A percentile compares a stretch with the other conserved stretches of the same genome.
Conservation (phyloP, 92 coral and sea anemone genomes). For the Parazoanthus darwini region DNA sequence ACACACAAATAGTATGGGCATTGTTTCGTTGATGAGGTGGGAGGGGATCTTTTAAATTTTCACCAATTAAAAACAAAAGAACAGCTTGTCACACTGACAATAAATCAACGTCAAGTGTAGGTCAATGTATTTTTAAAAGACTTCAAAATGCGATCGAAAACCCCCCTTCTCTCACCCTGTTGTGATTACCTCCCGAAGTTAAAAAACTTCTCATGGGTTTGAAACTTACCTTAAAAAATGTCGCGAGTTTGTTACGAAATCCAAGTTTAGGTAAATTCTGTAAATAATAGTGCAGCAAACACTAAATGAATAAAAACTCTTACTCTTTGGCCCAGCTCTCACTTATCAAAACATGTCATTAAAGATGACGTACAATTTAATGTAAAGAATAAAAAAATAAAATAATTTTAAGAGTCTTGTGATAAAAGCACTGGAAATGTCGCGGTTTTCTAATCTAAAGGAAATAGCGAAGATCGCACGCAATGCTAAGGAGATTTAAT, state of each 20-base stretch:
- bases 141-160: conserved; percentile 1
- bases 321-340: not conserved
- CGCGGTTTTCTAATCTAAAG: conserved; percentile 1
- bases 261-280: conserved; percentile 5
- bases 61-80: conserved; percentile 82
- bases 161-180: not conserved
- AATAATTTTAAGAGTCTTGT: not conserved
- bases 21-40: conserved; percentile 87
- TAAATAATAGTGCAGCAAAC: conserved; percentile 19
- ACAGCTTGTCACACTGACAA: conserved; percentile 57
- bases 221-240: not conserved
- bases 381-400: not conserved
- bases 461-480: conserved; percentile 33
- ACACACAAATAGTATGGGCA: conserved; percentile 53
- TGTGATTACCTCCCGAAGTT: too few relatives aligned
- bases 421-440: conserved; percentile 9
- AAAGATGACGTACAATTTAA: conserved; percentile 7
- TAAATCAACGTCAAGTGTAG: conserved; percentile 50
- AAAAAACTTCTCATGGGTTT: not conserved
- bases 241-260: not conserved
- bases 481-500: conserved; percentile 16
- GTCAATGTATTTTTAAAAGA: conserved; percentile 25
- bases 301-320: conserved; percentile 3
- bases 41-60: conserved; percentile 70
- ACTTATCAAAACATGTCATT: conserved; percentile 26